These are phyloP conservation scores for cattle (Bos taurus) DNA, from an alignment of 2,113 vertebrate species.

Conservation along the genomic window ARS-UCD2.0 NC_037337.1:33614501-33615000, in stretches of 20 bases:
- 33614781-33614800: neutral
- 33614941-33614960: neutral
- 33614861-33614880: neutral
- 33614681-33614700: neutral
- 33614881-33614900: neutral
- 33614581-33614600: neutral
- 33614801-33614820: neutral
- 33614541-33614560: neutral
- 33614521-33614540: neutral
- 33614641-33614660: neutral
- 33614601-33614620: neutral
- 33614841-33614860: neutral
- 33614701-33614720: neutral
- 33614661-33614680: neutral
- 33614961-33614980: neutral
- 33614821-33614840: neutral
- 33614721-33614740: neutral
- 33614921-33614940: no score
- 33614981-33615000: constrained; percentile 7
- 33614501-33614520: neutral
- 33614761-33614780: neutral
- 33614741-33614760: neutral
- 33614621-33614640: neutral
- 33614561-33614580: neutral
- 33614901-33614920: neutral